These are phyloP conservation scores for Tachuris rubrigastra DNA, from an alignment of 2,113 vertebrate species.

Conservation along the genomic window DNA sequence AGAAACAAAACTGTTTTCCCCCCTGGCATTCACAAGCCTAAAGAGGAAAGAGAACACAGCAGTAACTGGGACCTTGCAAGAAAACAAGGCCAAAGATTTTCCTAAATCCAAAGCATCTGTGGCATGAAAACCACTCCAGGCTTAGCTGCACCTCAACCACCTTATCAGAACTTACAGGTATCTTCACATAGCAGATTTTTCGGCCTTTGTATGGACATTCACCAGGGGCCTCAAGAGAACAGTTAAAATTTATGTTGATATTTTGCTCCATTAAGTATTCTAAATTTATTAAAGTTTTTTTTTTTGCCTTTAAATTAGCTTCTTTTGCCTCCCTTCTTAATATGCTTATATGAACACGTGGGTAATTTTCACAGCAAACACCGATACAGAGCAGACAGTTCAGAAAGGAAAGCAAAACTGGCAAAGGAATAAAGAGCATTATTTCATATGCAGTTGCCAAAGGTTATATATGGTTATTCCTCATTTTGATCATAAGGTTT, in stretches of 20 bases:
- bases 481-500: constrained; percentile 23
- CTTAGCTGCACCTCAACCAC: background rate
- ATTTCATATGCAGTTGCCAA: background rate
- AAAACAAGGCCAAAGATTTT: background rate
- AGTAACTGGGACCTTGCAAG: background rate
- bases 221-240: background rate
- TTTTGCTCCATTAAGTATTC: background rate
- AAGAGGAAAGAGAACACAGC: background rate
- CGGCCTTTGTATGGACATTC: background rate
- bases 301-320: background rate
- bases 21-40: background rate
- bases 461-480: constrained; percentile 2
- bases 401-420: constrained; percentile 21
- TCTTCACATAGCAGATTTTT: background rate
- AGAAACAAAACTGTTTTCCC: background rate
- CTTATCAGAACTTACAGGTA: background rate
- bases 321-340: background rate
- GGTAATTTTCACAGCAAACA: background rate
- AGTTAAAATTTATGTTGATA: background rate
- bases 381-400: background rate
- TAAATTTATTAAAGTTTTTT: background rate
- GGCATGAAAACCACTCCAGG: background rate
- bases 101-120: background rate
- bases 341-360: background rate
- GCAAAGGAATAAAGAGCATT: constrained; percentile 33